phyloP scores from a whole-genome alignment of 2,888 invertebrate genomes.

The Ormyrus thymus region DNA sequence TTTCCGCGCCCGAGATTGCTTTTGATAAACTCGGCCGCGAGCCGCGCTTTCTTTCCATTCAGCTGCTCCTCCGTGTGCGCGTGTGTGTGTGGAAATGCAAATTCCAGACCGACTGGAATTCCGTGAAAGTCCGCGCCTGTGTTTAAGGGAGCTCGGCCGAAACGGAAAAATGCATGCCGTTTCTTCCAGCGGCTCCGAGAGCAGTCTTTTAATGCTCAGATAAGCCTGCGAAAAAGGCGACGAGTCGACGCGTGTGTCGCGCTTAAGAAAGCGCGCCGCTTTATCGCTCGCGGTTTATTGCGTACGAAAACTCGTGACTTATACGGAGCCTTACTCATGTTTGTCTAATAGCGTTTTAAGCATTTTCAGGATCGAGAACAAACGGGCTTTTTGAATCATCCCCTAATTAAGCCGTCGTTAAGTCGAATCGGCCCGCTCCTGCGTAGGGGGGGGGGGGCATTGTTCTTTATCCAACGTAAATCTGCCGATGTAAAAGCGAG shows the following conservation, averaged over 20 bases:
- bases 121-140: conserved; percentile 29
- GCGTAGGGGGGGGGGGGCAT: too few relatives aligned
- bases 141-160: neutral
- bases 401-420: too few relatives aligned
- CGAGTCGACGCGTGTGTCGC: neutral
- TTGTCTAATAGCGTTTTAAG: too few relatives aligned
- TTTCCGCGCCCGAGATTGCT: conserved; percentile 32
- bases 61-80: too few relatives aligned
- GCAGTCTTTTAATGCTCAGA: too few relatives aligned
- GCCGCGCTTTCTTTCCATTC: conserved; percentile 44
- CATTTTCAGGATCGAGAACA: too few relatives aligned
- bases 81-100: conserved; percentile 6
- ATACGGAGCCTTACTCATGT: too few relatives aligned
- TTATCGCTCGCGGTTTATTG: too few relatives aligned
- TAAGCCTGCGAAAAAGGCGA: too few relatives aligned
- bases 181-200: neutral
- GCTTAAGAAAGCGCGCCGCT: neutral
- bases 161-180: neutral
- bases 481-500: neutral
- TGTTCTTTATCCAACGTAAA: neutral
- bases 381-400: too few relatives aligned
- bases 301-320: too few relatives aligned
- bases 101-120: conserved; percentile 35
- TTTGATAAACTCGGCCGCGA: conserved; percentile 45
- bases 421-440: too few relatives aligned